phyloP scores from a whole-genome alignment of 2,797 vertebrate species.

The Gambelia wislizenii region DNA sequence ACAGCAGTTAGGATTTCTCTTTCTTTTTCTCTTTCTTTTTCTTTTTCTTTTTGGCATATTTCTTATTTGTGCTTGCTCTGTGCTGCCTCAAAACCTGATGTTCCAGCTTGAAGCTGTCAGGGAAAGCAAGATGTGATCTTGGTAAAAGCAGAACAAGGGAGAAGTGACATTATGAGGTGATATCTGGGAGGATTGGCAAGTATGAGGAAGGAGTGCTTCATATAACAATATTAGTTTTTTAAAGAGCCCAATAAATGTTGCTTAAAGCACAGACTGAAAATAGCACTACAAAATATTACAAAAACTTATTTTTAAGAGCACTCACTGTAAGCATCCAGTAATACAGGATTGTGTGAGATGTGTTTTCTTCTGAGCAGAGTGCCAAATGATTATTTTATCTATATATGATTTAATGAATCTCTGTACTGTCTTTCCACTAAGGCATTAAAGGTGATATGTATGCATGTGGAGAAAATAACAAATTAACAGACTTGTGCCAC shows the following conservation, averaged over 20 bases:
- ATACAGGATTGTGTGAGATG: too few species aligned
- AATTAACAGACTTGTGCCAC: neutral
- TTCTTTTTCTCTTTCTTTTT: neutral
- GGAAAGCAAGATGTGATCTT: neutral
- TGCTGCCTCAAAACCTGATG: neutral
- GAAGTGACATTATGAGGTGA: neutral
- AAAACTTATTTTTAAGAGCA: neutral
- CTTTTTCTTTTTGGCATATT: neutral
- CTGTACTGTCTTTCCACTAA: neutral
- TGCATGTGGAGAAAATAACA: neutral
- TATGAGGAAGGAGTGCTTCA: too few species aligned
- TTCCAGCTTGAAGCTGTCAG: neutral
- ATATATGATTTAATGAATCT: neutral
- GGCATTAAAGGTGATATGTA: neutral
- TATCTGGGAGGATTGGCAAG: neutral
- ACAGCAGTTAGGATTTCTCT: neutral
- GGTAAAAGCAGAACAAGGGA: neutral
- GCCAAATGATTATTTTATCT: neutral
- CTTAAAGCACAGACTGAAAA: neutral
- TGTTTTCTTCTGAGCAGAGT: neutral
- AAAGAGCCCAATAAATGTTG: neutral
- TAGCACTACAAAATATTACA: neutral
- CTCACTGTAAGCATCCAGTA: neutral
- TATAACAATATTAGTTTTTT: neutral
- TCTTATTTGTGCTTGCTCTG: neutral